A percentile compares a stretch with the other conserved stretches of the same genome.
phyloP scores from a whole-genome alignment of 2,888 invertebrate genomes.

The Melieria picta region DNA sequence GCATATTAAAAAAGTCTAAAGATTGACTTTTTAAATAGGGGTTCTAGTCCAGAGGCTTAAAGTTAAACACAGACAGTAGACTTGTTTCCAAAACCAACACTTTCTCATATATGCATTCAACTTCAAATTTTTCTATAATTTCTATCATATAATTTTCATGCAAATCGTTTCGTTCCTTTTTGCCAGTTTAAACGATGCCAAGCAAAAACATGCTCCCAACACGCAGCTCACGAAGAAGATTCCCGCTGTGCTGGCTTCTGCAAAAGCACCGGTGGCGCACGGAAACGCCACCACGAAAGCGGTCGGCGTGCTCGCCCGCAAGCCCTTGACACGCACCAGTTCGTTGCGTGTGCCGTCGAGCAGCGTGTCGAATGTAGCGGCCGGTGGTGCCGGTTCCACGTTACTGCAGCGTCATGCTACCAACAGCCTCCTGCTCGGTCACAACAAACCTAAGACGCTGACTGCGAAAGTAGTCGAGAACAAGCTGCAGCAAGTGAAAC shows the following conservation, averaged over 20 bases:
- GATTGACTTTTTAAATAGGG: no score
- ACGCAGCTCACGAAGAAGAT: no score
- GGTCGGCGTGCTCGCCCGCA: constrained; percentile 30
- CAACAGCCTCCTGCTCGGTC: constrained; percentile 37
- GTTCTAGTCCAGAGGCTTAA: no score
- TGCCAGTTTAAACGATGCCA: no score
- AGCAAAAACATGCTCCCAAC: no score
- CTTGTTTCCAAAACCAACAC: no score
- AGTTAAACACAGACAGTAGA: no score
- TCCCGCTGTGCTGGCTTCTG: not conserved
- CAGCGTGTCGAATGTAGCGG: constrained; percentile 33
- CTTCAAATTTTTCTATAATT: no score
- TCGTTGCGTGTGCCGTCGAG: constrained; percentile 50
- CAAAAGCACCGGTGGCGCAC: not conserved
- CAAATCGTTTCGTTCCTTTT: no score
- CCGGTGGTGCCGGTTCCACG: constrained; percentile 19
- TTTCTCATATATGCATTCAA: no score
- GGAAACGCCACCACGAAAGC: constrained; percentile 9
- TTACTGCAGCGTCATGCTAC: constrained; percentile 42
- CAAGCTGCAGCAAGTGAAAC: constrained; percentile 48
- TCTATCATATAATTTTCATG: no score
- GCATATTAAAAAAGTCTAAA: no score
- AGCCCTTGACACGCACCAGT: constrained; percentile 52
- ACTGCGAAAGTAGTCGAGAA: constrained; percentile 56
- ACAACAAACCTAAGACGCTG: constrained; percentile 50